Percentiles rank a stretch among this genome's conserved stretches.
These are phyloP conservation scores for Barypeithes pellucidus DNA, from an alignment of 2,888 invertebrate genomes.

Conservation along the genomic window DNA sequence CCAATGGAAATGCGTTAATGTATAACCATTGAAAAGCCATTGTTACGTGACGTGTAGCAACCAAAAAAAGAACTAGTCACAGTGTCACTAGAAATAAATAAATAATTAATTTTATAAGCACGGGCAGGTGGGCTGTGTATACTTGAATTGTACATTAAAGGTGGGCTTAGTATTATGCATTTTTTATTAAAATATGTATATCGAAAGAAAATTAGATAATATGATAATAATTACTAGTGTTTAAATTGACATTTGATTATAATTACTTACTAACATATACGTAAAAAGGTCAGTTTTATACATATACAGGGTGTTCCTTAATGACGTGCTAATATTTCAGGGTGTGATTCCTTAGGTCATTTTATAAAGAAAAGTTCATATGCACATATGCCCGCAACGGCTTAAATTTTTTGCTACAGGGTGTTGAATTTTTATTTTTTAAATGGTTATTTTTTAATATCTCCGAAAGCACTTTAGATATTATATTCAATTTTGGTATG, in stretches of 20 bases:
- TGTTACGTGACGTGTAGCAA: constrained; percentile 29
- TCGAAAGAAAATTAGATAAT: constrained; percentile 23
- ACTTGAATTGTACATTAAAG: constrained; percentile 31
- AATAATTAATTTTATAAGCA: constrained; percentile 33
- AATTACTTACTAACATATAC: no score
- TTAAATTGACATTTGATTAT: constrained; percentile 4
- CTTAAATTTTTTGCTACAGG: no score
- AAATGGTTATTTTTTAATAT: no score
- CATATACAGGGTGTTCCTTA: no score
- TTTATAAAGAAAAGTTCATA: no score
- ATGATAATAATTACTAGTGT: constrained; percentile 18
- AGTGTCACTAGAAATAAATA: constrained; percentile 42
- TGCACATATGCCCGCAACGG: no score
- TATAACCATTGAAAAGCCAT: constrained; percentile 8
- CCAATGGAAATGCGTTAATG: constrained; percentile 18
- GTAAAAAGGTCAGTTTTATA: no score
- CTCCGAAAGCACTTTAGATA: no score
- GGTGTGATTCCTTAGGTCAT: no score
- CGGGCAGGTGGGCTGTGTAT: constrained; percentile 35
- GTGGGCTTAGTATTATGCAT: constrained; percentile 30
- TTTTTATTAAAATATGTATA: constrained; percentile 24
- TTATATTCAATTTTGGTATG: no score
- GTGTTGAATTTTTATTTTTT: no score
- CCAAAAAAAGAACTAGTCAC: constrained; percentile 23
- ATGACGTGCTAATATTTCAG: no score